A percentile compares a stretch with the other conserved stretches of the same genome.
phyloP scores from a whole-genome alignment of 2,888 invertebrate species.

The Harmothoe impar region DNA sequence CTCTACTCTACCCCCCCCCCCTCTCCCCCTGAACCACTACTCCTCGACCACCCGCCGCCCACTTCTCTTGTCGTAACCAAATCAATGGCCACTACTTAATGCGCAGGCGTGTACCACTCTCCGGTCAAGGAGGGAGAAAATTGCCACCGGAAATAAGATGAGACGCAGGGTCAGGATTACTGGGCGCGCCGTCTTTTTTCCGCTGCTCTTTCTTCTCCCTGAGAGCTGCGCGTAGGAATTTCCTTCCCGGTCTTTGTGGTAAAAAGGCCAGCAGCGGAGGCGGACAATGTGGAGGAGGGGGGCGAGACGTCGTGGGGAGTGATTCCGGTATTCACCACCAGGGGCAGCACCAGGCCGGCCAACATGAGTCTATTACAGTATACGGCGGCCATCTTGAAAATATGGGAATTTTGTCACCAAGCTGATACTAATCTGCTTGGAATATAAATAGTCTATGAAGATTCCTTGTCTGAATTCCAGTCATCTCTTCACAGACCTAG shows the following conservation, averaged over 20 bases:
- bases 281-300: neutral
- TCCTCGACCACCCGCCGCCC: neutral
- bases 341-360: too few species aligned
- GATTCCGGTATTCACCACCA: too few species aligned
- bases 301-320: neutral
- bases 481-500: too few species aligned
- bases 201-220: neutral
- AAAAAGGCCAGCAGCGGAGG: neutral
- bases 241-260: neutral
- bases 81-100: conserved; percentile 23
- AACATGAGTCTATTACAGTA: too few species aligned
- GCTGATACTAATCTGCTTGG: too few species aligned
- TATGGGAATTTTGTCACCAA: too few species aligned
- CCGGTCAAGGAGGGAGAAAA: conserved; percentile 27
- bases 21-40: neutral
- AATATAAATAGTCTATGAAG: too few species aligned
- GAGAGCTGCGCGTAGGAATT: neutral
- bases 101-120: conserved; percentile 10
- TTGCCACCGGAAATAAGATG: conserved; percentile 26
- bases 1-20: neutral
- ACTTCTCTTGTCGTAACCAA: conserved; percentile 17
- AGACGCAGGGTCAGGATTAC: neutral
- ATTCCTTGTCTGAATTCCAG: too few species aligned
- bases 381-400: too few species aligned
- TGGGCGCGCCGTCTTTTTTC: neutral